phyloP scores from a whole-genome alignment of 2,888 invertebrate species.

The Didymodactylos carnosus region DNA sequence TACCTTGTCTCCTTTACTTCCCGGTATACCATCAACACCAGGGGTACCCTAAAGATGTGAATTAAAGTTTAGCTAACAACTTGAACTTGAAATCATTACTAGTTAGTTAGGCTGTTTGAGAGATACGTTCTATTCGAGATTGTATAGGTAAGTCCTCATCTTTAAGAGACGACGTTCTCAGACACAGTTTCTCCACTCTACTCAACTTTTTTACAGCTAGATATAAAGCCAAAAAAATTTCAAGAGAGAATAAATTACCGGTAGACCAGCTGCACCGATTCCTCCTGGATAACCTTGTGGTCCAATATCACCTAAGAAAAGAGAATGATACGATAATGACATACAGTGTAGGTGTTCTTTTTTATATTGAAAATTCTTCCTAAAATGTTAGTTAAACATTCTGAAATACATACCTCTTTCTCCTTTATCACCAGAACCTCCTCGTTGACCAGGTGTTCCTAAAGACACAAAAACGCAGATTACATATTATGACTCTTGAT shows the following conservation, averaged over 20 bases:
- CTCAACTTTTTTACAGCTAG: too few relatives aligned
- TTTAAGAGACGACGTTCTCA: too few relatives aligned
- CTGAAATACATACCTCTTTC: constrained; percentile 9
- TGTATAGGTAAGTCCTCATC: too few relatives aligned
- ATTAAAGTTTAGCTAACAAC: not conserved
- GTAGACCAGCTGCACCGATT: not conserved
- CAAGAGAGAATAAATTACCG: too few relatives aligned
- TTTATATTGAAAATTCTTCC: too few relatives aligned
- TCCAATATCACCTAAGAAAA: not conserved
- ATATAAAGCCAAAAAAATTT: too few relatives aligned
- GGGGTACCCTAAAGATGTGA: not conserved
- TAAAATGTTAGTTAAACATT: not conserved
- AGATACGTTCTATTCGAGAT: too few relatives aligned
- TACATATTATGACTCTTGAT: too few relatives aligned
- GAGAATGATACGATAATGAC: too few relatives aligned
- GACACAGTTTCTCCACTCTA: too few relatives aligned
- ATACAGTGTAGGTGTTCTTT: not conserved
- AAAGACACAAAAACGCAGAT: too few relatives aligned
- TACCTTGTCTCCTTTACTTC: constrained; percentile 10
- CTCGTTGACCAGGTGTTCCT: constrained; percentile 15
- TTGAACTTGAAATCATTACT: not conserved
- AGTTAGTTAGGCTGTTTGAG: too few relatives aligned
- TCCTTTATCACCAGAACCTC: constrained; percentile 16
- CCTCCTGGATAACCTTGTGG: not conserved
- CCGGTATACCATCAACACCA: constrained; percentile 1